These are phyloP conservation scores for Drosophila kurseongensis DNA, from an alignment of 1,140 invertebrate genomes.

Conservation along the genomic window DNA sequence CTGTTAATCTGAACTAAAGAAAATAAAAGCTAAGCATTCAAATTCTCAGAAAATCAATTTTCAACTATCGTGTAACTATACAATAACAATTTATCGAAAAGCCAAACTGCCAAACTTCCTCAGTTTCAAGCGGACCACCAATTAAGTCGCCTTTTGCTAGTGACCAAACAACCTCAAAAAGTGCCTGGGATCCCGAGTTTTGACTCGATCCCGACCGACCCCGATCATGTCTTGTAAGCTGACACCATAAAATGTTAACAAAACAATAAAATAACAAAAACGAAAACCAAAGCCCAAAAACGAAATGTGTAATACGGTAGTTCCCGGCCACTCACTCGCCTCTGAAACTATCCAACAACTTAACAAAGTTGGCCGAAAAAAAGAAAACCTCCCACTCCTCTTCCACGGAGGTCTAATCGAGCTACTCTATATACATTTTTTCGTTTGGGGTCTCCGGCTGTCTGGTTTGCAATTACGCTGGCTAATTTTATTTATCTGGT, in stretches of 20 bases:
- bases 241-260: constrained; percentile 57
- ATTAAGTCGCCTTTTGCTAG: constrained; percentile 16
- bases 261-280: constrained; percentile 41
- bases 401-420: constrained; percentile 26
- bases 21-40: too few relatives aligned
- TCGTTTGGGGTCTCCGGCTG: constrained; percentile 43
- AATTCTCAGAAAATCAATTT: too few relatives aligned
- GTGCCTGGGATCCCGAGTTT: constrained; percentile 11
- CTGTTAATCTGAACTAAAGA: too few relatives aligned
- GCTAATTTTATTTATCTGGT: constrained; percentile 72
- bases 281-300: constrained; percentile 34
- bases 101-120: background rate
- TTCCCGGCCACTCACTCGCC: constrained; percentile 48
- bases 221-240: constrained; percentile 57
- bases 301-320: constrained; percentile 61
- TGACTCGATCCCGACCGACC: constrained; percentile 35
- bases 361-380: constrained; percentile 38
- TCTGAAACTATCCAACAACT: constrained; percentile 40
- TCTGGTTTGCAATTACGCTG: constrained; percentile 67
- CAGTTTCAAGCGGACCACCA: background rate
- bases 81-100: too few relatives aligned
- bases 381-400: constrained; percentile 27
- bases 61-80: too few relatives aligned
- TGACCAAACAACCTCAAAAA: constrained; percentile 15
- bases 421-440: constrained; percentile 40